Evolutionary conservation across 2,888 invertebrate genomes (phyloP), one percentile per base, ranked within the genome.

Genomic region (Drosophila atripex): DNA sequence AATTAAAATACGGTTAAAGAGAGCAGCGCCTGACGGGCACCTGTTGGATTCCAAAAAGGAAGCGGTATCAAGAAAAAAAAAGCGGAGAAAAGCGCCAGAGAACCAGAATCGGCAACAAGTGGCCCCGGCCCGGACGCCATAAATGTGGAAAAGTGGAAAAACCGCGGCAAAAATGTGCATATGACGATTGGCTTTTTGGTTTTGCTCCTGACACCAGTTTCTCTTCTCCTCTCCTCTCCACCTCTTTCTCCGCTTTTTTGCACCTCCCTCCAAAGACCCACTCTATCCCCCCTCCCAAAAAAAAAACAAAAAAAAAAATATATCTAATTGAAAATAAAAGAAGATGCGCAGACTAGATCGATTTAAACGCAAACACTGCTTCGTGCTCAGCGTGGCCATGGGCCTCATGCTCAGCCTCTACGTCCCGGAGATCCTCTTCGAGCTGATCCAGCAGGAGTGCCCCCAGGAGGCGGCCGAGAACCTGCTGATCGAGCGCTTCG

Each of bases 371-470:
- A 91, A 91, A 80, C 90, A 91, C 76, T 91, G 90, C 73, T 91
- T 92, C 77, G 80, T 91, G 59, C 87, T 91, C 76, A 91, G 91
- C 39, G 80, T 92, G 60, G 61, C 91, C 35, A 76, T 92, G 41
- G 91, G 91, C 41, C 86, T 92, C 57, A 77, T 90, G 60, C 75
- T 92, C 51, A 91, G 91, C 76, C 88, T 89, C 61, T 91, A 88
- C 75, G 86, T 91, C 66, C 91, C 91, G 32, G 89, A 91, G 78
- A 86, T 89, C 63, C 88, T 89, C 70, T 91, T 90, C 92, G 89
- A 90, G 76, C 80, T 90, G 76, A 90, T 91, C 66, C 90, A 90
- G 84, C 89, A 89, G 83, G 92, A 91, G 79, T 92, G 91, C 73
- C 91, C 92, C 28, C 90, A 90, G 68, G 89, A 90, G 74, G 88